Base-by-base conservation (phyloP, 1,140 invertebrate genomes). In the Oreohelix idahoensis region DNA sequence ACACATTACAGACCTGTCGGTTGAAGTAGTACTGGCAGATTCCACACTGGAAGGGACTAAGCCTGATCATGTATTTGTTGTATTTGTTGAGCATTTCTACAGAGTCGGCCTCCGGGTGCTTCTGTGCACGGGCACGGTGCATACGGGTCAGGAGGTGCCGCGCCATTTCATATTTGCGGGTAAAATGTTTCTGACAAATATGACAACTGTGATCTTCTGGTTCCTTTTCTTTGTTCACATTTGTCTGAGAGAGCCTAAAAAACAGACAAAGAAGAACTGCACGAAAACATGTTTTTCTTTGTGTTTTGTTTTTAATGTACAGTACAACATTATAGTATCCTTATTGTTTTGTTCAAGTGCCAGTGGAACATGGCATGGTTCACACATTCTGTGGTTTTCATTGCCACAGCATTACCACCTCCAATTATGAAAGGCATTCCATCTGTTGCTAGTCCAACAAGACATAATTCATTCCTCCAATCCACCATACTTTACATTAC, bases 21-120 rank as follows among this genome's bases (percentile, higher is more conserved):
- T 97, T 97, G 86, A 95, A 96, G 92, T 96, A 97, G 92, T 96
- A 97, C 70, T 95, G 94, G 92, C 97, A 98, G 0, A 95, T 93
- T 35, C 94, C 94, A 89, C 96, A 98, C 90, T 97, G 96, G 89
- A 96, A 97, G 0, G 96, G 96, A 81, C 95, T 95, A 86, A 97
- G 95, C 51, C 94, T 93, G 0, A 97, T 95, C 86, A 97, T 95
- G 84, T 94, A 95, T 78, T 93, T 94, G 89, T 96, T 96, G 90
- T 97, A 96, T 70, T 95, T 94, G 36, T 97, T 92, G 66, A 97
- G 94, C 86, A 96, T 94, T 36, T 93, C 75, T n/a, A 97, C 91
- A 96, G 95, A 42, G 15, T 87, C 83, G 15, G 77, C 81, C 26
- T 86, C 70, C 0, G 87, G 88, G 38, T 91, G 84, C 13, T 87